A percentile compares a stretch with the other conserved stretches of the same genome.
Conservation (phyloP, 2,797 vertebrate genomes). For the Lates japonicus region DNA sequence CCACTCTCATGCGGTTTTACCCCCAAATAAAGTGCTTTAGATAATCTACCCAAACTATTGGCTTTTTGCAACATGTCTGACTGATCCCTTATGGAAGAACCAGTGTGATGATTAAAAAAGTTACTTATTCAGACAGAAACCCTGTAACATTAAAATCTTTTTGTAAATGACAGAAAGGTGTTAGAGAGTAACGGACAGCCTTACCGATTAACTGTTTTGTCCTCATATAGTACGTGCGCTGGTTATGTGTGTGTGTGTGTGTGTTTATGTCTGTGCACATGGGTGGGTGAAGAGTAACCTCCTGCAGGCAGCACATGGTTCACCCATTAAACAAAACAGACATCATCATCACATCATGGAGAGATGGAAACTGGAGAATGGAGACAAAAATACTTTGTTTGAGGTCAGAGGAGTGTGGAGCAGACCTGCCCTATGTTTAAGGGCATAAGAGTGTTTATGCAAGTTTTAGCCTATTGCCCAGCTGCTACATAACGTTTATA, state of each 20-base stretch:
- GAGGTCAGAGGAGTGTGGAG: not conserved
- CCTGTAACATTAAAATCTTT: not conserved
- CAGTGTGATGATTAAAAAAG: conserved; percentile 43
- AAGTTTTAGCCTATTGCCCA: not conserved
- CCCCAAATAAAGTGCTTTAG: too few relatives aligned
- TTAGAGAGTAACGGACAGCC: conserved; percentile 59
- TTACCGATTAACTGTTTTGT: conserved; percentile 51
- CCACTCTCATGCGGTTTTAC: too few relatives aligned
- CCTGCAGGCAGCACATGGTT: conserved; percentile 43
- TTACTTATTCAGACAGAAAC: conserved; percentile 55
- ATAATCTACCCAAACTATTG: too few relatives aligned
- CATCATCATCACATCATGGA: conserved; percentile 36
- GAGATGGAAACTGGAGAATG: conserved; percentile 35
- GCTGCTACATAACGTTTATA: too few relatives aligned
- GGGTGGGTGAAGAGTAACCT: conserved; percentile 70
- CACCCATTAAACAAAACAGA: conserved; percentile 65
- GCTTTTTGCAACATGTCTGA: too few relatives aligned
- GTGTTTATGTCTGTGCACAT: not conserved
- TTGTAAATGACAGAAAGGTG: conserved; percentile 28
- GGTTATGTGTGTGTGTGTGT: not conserved
- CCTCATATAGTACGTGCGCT: not conserved
- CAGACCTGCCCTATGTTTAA: not conserved
- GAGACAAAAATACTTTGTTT: conserved; percentile 32
- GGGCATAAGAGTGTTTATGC: not conserved
- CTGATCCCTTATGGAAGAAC: not conserved